Conservation (phyloP, 2,888 invertebrate species). For the Nephrotoma guestfalica region DNA sequence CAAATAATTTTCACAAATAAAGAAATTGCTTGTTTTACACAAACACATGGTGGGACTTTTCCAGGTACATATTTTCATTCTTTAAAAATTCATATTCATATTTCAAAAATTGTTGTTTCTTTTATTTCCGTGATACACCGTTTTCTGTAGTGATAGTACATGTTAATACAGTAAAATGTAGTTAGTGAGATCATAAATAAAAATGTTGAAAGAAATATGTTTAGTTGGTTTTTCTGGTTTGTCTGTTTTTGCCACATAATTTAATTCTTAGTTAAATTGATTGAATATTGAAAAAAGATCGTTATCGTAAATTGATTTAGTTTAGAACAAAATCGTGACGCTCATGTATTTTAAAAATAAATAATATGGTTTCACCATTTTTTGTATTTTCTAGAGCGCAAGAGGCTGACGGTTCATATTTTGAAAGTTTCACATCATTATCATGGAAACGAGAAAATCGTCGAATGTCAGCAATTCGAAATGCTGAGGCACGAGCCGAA, state of each 20-base stretch:
- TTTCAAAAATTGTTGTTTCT: not conserved
- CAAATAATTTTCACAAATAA: not conserved
- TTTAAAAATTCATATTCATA: not conserved
- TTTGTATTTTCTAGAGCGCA: conserved; percentile 54
- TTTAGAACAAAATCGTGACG: too few relatives aligned
- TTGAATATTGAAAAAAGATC: too few relatives aligned
- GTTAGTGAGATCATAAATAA: too few relatives aligned
- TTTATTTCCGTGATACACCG: not conserved
- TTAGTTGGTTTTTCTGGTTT: too few relatives aligned
- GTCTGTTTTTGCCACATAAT: too few relatives aligned
- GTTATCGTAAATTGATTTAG: too few relatives aligned
- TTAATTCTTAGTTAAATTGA: too few relatives aligned
- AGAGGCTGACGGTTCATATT: conserved; percentile 88
- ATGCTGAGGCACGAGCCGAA: conserved; percentile 60
- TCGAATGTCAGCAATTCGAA: conserved; percentile 59
- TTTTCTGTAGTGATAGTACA: too few relatives aligned
- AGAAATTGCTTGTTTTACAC: not conserved
- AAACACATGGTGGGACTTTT: not conserved
- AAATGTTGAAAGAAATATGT: too few relatives aligned
- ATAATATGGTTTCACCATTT: not conserved
- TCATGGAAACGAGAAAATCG: conserved; percentile 88
- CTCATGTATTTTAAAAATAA: too few relatives aligned
- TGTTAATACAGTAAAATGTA: too few relatives aligned
- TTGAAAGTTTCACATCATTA: conserved; percentile 83
- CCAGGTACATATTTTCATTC: not conserved